Percentiles rank a stretch among this genome's conserved stretches.
phyloP scores from a whole-genome alignment of 2,113 vertebrate species.

The Lanius ludovicianus region DNA sequence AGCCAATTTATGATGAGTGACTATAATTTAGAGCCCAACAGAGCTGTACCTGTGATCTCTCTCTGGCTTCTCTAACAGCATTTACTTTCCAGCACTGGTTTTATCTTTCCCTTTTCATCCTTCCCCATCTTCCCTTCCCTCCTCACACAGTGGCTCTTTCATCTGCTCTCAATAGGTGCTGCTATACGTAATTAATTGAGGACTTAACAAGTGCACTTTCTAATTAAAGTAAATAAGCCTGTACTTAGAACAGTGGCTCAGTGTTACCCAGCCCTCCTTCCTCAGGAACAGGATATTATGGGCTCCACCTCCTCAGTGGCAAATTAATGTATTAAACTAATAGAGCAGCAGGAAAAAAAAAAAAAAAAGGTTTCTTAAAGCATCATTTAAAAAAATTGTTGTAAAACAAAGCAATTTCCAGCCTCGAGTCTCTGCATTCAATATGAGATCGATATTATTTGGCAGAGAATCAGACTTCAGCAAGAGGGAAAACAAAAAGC shows the following conservation, averaged over 20 bases:
- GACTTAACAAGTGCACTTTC: conserved; percentile 51
- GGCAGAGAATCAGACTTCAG: not conserved
- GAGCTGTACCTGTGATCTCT: conserved; percentile 2
- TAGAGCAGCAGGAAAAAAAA: conserved; percentile 1
- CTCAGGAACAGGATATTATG: conserved; percentile 48
- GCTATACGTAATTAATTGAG: conserved; percentile 60
- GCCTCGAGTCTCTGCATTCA: not conserved
- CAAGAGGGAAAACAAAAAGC: not conserved
- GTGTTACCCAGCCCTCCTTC: conserved; percentile 39
- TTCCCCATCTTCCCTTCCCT: not conserved
- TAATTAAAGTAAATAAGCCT: conserved; percentile 68
- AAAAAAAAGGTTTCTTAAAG: not conserved
- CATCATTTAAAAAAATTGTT: not conserved
- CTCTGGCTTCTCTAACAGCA: not conserved
- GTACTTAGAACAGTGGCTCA: conserved; percentile 37
- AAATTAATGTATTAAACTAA: conserved; percentile 47
- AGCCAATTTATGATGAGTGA: not conserved
- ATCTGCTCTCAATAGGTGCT: conserved; percentile 32
- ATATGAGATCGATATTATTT: not conserved
- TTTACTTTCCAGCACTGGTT: not conserved
- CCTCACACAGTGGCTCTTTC: conserved; percentile 51
- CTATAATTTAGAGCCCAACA: not conserved
- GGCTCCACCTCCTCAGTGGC: conserved; percentile 22
- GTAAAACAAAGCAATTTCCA: not conserved
- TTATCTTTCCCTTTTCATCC: conserved; percentile 32